A percentile compares a stretch with the other conserved stretches of the same genome.
Evolutionary conservation across 2,888 invertebrate species (phyloP).

Genomic region (Dynastes maya): DNA sequence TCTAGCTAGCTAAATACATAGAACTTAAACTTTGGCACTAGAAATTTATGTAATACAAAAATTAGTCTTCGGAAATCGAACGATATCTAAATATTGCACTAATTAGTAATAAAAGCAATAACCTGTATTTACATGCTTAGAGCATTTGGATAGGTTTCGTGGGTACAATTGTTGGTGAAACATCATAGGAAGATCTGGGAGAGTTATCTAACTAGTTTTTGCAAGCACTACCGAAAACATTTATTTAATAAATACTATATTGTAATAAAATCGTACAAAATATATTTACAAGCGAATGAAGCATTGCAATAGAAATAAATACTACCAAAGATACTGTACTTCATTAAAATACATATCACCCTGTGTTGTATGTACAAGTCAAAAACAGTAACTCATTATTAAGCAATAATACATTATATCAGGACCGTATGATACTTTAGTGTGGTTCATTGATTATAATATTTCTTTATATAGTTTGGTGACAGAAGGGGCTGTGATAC

Average conservation of each 20-base stretch:
- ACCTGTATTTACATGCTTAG: constrained; percentile 35
- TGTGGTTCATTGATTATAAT: not conserved
- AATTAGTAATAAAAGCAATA: constrained; percentile 10
- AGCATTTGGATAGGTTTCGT: constrained; percentile 11
- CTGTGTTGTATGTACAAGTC: constrained; percentile 70
- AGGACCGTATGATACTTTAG: constrained; percentile 18
- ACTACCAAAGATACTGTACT: constrained; percentile 53
- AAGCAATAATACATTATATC: constrained; percentile 50
- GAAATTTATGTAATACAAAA: constrained; percentile 11
- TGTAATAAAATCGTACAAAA: constrained; percentile 48
- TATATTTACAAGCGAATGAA: constrained; percentile 53
- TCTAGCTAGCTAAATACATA: constrained; percentile 15
- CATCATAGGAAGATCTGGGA: constrained; percentile 39
- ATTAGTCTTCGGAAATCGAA: not conserved
- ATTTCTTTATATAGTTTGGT: too few relatives aligned
- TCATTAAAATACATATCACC: constrained; percentile 65
- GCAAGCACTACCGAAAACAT: constrained; percentile 52
- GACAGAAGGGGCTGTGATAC: too few relatives aligned
- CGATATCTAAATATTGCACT: constrained; percentile 9
- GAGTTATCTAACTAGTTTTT: constrained; percentile 35
- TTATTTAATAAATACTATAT: constrained; percentile 48
- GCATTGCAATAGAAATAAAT: constrained; percentile 53
- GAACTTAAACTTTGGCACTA: constrained; percentile 34
- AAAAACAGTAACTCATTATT: constrained; percentile 52
- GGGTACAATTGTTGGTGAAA: constrained; percentile 16